Conservation (phyloP, 1,140 invertebrate genomes). For the Zaprionus inermis region DNA sequence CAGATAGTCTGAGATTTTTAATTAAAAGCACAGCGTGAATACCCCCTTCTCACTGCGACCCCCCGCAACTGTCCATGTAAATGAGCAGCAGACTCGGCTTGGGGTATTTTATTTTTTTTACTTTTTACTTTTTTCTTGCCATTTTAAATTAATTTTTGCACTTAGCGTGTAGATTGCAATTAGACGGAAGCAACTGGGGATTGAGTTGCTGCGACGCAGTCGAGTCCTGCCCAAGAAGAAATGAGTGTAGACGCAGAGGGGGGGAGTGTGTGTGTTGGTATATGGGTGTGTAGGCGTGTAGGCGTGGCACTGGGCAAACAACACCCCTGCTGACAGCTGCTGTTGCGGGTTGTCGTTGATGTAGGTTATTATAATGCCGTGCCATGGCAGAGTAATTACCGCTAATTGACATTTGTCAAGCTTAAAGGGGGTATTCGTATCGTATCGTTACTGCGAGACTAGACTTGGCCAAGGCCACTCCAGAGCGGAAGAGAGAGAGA, state of each 20-base stretch:
- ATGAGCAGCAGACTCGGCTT: slow-evolving; percentile 48
- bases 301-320: slow-evolving; percentile 28
- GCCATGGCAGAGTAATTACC: slow-evolving; percentile 72
- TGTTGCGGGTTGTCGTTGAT: slow-evolving; percentile 43
- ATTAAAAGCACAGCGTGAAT: slow-evolving; percentile 75
- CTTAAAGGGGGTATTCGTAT: slow-evolving; percentile 28
- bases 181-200: slow-evolving; percentile 49
- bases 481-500: no score
- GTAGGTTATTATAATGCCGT: slow-evolving; percentile 63
- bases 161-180: slow-evolving; percentile 75
- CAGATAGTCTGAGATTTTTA: slow-evolving; percentile 56
- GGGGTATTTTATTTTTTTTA: slow-evolving; percentile 18
- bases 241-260: not conserved
- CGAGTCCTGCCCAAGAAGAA: not conserved
- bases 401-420: slow-evolving; percentile 73
- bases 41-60: not conserved
- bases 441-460: not conserved
- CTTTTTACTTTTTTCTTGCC: slow-evolving; percentile 38
- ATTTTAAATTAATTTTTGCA: slow-evolving; percentile 78
- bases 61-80: slow-evolving; percentile 46
- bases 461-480: slow-evolving; percentile 47
- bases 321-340: slow-evolving; percentile 31
- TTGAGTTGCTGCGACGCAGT: slow-evolving; percentile 58
- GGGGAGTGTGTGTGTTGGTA: no score
- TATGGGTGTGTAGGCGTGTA: not conserved